Percentiles rank a stretch among this genome's conserved stretches.
Conservation (phyloP, 1,140 invertebrate genomes). For the Diorhabda elongata region DNA sequence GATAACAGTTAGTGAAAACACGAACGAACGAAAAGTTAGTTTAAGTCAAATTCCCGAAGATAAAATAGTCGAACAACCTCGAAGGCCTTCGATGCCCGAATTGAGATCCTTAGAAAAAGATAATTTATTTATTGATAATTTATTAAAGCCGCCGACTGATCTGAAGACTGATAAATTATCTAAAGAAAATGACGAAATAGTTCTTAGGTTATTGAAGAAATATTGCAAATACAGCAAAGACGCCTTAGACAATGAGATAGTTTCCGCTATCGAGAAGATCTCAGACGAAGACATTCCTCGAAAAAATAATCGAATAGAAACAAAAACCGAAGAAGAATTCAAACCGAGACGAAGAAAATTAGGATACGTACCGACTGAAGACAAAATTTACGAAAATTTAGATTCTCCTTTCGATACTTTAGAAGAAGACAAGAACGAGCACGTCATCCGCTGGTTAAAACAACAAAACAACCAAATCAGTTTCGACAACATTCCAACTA, state of each 20-base stretch:
- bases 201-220: slow-evolving; percentile 43
- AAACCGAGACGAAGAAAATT: slow-evolving; percentile 38
- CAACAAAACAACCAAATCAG: slow-evolving; percentile 39
- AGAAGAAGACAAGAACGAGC: slow-evolving; percentile 44
- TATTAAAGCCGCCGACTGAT: slow-evolving; percentile 39
- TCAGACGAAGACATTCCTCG: slow-evolving; percentile 24
- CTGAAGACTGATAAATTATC: slow-evolving; percentile 38
- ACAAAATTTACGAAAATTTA: slow-evolving; percentile 44
- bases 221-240: slow-evolving; percentile 45
- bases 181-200: slow-evolving; percentile 43
- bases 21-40: slow-evolving; percentile 34
- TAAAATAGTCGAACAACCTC: slow-evolving; percentile 35
- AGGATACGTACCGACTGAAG: slow-evolving; percentile 41
- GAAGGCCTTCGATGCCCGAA: slow-evolving; percentile 39
- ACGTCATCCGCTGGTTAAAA: slow-evolving; percentile 45
- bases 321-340: slow-evolving; percentile 12
- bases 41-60: slow-evolving; percentile 39
- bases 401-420: slow-evolving; percentile 29
- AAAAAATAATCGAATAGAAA: slow-evolving; percentile 7
- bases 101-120: slow-evolving; percentile 36
- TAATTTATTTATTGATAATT: slow-evolving; percentile 44
- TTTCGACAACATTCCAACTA: slow-evolving; percentile 26
- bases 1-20: slow-evolving; percentile 34
- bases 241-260: slow-evolving; percentile 41
- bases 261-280: slow-evolving; percentile 42